Percentiles rank a stretch among this genome's conserved stretches.
phyloP scores from a whole-genome alignment of 2,888 invertebrate species.

The Campopleginae sp. region DNA sequence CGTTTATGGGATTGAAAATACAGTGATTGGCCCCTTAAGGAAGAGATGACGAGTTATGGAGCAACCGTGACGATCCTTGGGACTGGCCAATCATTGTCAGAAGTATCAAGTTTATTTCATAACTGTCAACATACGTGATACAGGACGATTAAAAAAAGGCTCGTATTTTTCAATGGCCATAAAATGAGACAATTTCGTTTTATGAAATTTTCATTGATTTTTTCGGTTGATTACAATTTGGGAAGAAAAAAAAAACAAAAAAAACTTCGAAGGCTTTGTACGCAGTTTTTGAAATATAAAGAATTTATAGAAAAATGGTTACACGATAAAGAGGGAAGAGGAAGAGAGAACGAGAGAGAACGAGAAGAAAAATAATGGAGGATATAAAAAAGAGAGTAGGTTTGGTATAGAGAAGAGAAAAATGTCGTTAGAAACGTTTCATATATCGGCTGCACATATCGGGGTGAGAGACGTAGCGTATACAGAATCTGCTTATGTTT shows the following conservation, averaged over 20 bases:
- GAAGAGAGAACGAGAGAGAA: conserved; percentile 29
- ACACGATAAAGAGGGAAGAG: background rate
- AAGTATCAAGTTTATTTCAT: conserved; percentile 1
- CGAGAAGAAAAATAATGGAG: conserved; percentile 22
- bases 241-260: background rate
- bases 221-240: background rate
- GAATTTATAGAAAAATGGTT: background rate
- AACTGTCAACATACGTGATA: background rate
- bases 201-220: background rate
- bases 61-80: conserved; percentile 1
- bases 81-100: conserved; percentile 21
- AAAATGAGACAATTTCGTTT: background rate
- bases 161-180: background rate
- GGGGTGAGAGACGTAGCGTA: conserved; percentile 37
- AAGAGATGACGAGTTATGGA: conserved; percentile 17
- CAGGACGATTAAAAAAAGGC: background rate
- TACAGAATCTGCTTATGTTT: conserved; percentile 59
- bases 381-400: conserved; percentile 20
- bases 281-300: conserved; percentile 22
- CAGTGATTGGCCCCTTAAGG: conserved; percentile 13
- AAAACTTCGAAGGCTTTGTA: background rate
- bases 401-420: conserved; percentile 42
- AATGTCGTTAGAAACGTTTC: conserved; percentile 58
- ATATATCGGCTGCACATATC: conserved; percentile 56
- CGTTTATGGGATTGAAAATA: background rate